Percentiles rank a stretch among this genome's conserved stretches.
These are phyloP conservation scores for Hestina assimilis DNA, from an alignment of 1,140 invertebrate species.

Conservation along the genomic window DNA sequence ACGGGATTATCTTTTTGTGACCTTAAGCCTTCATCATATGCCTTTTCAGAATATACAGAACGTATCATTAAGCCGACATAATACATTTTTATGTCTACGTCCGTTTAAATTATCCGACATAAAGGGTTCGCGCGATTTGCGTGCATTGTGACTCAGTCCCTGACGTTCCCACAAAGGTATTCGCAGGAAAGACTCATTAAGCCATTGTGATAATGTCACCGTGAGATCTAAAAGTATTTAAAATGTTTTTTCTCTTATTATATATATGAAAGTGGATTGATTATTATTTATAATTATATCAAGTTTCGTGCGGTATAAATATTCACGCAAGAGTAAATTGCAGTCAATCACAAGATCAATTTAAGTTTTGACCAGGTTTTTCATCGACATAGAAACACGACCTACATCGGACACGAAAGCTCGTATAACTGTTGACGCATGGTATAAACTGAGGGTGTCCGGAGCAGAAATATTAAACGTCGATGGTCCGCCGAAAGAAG, in stretches of 20 bases:
- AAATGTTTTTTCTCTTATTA: constrained; percentile 20
- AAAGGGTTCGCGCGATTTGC: constrained; percentile 56
- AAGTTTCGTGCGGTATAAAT: constrained; percentile 36
- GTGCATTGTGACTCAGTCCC: constrained; percentile 55
- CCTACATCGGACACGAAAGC: constrained; percentile 71
- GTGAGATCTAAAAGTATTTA: constrained; percentile 49
- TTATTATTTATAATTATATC: constrained; percentile 43
- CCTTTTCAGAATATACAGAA: constrained; percentile 18
- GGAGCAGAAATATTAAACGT: constrained; percentile 45
- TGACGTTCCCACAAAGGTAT: constrained; percentile 69
- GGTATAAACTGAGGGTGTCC: constrained; percentile 63
- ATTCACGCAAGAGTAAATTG: constrained; percentile 33
- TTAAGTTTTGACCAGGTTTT: constrained; percentile 56
- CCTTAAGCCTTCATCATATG: constrained; percentile 21
- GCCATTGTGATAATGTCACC: constrained; percentile 64
- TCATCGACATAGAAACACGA: constrained; percentile 67
- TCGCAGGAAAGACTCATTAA: constrained; percentile 64
- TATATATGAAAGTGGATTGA: constrained; percentile 25
- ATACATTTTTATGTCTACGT: constrained; percentile 36
- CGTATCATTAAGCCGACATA: constrained; percentile 24
- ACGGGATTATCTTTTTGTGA: constrained; percentile 23
- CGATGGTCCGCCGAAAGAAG: constrained; percentile 65
- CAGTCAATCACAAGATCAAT: constrained; percentile 56
- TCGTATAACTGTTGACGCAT: constrained; percentile 66
- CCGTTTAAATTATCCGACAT: constrained; percentile 49